phyloP scores from a whole-genome alignment of 1,140 invertebrate genomes.

The Philopotamus ludificatus region DNA sequence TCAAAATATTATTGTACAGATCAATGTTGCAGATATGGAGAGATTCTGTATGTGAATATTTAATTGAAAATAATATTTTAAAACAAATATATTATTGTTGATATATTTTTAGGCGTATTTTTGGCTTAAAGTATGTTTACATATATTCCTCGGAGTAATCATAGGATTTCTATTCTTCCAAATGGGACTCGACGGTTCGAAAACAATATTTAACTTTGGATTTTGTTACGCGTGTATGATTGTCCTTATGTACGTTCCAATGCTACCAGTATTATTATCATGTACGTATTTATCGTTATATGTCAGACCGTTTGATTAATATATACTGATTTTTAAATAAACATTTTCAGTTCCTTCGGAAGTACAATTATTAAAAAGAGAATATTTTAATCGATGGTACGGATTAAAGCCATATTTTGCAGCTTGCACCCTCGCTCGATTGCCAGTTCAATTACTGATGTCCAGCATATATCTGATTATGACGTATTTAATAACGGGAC shows the following conservation, averaged over 20 bases:
- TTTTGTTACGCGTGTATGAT: constrained; percentile 78
- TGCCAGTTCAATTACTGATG: constrained; percentile 71
- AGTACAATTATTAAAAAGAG: constrained; percentile 80
- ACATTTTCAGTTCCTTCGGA: constrained; percentile 78
- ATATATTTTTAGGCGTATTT: constrained; percentile 64
- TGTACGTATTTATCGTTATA: constrained; percentile 60
- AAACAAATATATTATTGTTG: constrained; percentile 8
- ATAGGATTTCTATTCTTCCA: constrained; percentile 68
- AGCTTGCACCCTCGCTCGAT: constrained; percentile 74
- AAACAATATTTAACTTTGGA: constrained; percentile 78
- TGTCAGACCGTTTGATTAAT: neutral
- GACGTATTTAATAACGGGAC: constrained; percentile 82
- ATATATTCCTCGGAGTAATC: constrained; percentile 67
- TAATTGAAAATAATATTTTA: too few relatives aligned
- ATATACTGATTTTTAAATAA: neutral
- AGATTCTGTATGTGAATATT: constrained; percentile 59
- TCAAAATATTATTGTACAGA: constrained; percentile 61
- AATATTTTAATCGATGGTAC: constrained; percentile 95
- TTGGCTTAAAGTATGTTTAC: constrained; percentile 65
- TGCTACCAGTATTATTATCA: constrained; percentile 74
- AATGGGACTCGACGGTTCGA: constrained; percentile 76
- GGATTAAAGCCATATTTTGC: constrained; percentile 85
- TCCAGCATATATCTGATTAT: constrained; percentile 76
- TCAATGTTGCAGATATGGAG: constrained; percentile 72
- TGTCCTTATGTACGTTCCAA: constrained; percentile 74